Base-by-base conservation (phyloP, 92 coral and sea anemone species). In the Virgularia gustaviana region DNA sequence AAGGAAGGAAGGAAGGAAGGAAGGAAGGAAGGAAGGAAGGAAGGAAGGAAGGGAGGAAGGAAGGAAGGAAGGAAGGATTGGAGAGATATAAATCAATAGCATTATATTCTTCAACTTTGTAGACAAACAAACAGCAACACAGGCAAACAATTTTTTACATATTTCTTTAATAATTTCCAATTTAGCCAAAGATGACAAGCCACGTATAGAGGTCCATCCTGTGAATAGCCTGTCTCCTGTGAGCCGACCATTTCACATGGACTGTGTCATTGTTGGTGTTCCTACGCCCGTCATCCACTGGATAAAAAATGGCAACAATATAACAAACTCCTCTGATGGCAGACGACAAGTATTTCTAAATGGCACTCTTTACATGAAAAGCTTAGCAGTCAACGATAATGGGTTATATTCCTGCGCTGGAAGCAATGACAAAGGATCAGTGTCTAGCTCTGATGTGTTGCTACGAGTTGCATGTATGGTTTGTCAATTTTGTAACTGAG, bases 391-490 rank as follows among this genome's bases (percentile, higher is more conserved):
- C 7, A 31, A 31, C 3, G 41, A 67, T 47, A 29, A 49, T 30
- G 98, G 98, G 29, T 84, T 82, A 52, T 92, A 92, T 75, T 75
- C 42, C 9, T 92, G 98, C 38, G 79, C 39, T 33, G 98, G 98
- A 1, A 52, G 64, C 29, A 92, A 92, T 75, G 9, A 78, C 53
- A 78, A 28, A 56, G 96, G 98, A 23, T 79, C 85, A 13, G 82
- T 89, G 4, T 76, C 88, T 41, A 89, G 94, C 65, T 70, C 77
- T 30, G 71, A 85, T 36, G 79, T 89, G 0, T 67, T 89, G 23
- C 79, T 92, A 15, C 77, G 75, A 73, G 90, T 92, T 30, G 98
- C 98, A 32, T 92, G 98, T 92, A 82, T n/a, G n/a, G n/a, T n/a
- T n/a, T n/a, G n/a, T n/a, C n/a, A n/a, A n/a, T n/a, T n/a, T n/a